A percentile compares a stretch with the other conserved stretches of the same genome.
These are phyloP conservation scores for Phasianus colchicus DNA, from an alignment of 2,113 vertebrate genomes.

Conservation along the genomic window DNA sequence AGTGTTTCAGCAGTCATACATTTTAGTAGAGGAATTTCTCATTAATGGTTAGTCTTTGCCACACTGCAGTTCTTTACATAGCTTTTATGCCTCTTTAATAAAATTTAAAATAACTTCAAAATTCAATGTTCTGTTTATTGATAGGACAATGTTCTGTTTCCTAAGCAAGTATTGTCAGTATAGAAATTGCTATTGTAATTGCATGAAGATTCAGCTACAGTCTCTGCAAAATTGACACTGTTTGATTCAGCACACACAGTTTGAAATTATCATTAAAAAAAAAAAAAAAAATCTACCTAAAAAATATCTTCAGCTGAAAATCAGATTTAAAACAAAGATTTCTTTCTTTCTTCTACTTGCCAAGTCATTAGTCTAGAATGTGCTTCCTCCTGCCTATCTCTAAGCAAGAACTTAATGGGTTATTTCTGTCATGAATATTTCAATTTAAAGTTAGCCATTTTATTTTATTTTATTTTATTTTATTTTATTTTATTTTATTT, in stretches of 20 bases:
- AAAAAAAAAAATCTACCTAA: not conserved
- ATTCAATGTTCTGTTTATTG: not conserved
- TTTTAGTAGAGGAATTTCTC: not conserved
- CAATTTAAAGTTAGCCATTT: not conserved
- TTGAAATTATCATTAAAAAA: not conserved
- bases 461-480: not conserved
- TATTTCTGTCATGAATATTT: not conserved
- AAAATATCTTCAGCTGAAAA: not conserved
- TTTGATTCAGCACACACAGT: not conserved
- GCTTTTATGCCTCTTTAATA: not conserved
- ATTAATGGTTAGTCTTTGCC: not conserved
- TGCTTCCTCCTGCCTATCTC: not conserved
- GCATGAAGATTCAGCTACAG: not conserved
- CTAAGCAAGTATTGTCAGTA: not conserved
- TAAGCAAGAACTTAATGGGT: not conserved
- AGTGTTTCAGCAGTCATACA: fast-evolving
- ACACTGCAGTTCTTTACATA: not conserved
- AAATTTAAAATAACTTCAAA: not conserved
- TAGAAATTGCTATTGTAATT: not conserved
- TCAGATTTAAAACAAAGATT: not conserved
- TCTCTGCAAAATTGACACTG: not conserved
- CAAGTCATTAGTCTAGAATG: not conserved
- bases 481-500: too few relatives aligned
- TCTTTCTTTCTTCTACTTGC: not conserved
- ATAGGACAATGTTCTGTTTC: not conserved